Conservation (phyloP, 2,888 invertebrate species). For the Drosophila anomelani region DNA sequence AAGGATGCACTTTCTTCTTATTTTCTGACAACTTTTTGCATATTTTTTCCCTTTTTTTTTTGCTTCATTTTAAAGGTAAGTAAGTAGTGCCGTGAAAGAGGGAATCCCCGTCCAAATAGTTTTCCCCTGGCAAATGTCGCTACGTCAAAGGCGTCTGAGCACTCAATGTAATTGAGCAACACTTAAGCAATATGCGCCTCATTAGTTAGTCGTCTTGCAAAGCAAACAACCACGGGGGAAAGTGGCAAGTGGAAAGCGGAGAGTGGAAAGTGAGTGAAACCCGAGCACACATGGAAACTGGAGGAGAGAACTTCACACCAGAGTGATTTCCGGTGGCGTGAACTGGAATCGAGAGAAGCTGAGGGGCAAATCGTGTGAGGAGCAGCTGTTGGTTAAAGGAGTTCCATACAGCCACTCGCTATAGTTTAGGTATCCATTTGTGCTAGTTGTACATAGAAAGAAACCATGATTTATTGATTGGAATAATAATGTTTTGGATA, state of each 20-base stretch:
- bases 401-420: slow-evolving; percentile 44
- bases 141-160: slow-evolving; percentile 55
- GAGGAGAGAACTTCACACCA: slow-evolving; percentile 63
- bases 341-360: slow-evolving; percentile 56
- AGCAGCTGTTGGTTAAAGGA: slow-evolving; percentile 16
- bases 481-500: not conserved
- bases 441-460: slow-evolving; percentile 17
- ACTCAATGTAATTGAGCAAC: slow-evolving; percentile 78
- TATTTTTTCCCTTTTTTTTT: not conserved
- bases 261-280: slow-evolving; percentile 15
- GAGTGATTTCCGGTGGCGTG: slow-evolving; percentile 72
- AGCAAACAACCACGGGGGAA: slow-evolving; percentile 35
- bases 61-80: slow-evolving; percentile 6
- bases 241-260: slow-evolving; percentile 3
- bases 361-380: slow-evolving; percentile 37
- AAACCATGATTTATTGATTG: not conserved
- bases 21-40: slow-evolving; percentile 15
- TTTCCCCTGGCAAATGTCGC: slow-evolving; percentile 26
- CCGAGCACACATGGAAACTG: slow-evolving; percentile 18
- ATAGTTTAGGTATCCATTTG: slow-evolving; percentile 63
- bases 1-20: not conserved
- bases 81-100: not conserved
- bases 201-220: slow-evolving; percentile 67
- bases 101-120: slow-evolving; percentile 5
- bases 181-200: slow-evolving; percentile 78